Percentiles rank a stretch among this genome's conserved stretches.
Conservation (phyloP, 2,113 vertebrate genomes). For the Drymodes brunneopygia region DNA sequence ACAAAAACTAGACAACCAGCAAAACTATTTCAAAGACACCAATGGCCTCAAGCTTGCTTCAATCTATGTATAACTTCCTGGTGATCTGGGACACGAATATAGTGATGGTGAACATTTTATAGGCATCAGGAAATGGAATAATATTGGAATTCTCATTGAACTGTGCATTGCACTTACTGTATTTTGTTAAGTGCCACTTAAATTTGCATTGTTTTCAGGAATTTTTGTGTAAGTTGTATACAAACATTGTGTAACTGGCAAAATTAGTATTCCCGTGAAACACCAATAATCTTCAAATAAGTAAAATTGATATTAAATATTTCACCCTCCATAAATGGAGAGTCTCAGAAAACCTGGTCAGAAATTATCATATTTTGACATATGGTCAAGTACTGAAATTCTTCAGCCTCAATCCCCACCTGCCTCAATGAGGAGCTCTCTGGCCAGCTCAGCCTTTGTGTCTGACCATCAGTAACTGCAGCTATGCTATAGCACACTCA, state of each 20-base stretch:
- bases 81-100: accelerated
- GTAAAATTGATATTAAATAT: not conserved
- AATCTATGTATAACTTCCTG: not conserved
- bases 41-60: not conserved
- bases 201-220: not conserved
- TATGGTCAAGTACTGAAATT: not conserved
- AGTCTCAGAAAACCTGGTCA: not conserved
- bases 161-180: not conserved
- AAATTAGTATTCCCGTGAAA: not conserved
- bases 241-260: not conserved
- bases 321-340: not conserved
- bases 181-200: not conserved
- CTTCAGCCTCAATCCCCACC: not conserved
- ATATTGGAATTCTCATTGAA: not conserved
- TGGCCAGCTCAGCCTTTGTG: not conserved
- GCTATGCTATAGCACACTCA: too few relatives aligned
- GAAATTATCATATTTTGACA: not conserved
- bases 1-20: not conserved
- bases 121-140: not conserved
- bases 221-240: not conserved
- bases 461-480: not conserved
- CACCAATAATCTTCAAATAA: not conserved
- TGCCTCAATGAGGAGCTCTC: not conserved
- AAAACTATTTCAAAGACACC: not conserved
- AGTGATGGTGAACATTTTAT: not conserved